Percentiles rank a stretch among this genome's conserved stretches.
phyloP scores from a whole-genome alignment of 35 echinoderm and acorn worm genomes.

The Heliocidaris tuberculata region DNA sequence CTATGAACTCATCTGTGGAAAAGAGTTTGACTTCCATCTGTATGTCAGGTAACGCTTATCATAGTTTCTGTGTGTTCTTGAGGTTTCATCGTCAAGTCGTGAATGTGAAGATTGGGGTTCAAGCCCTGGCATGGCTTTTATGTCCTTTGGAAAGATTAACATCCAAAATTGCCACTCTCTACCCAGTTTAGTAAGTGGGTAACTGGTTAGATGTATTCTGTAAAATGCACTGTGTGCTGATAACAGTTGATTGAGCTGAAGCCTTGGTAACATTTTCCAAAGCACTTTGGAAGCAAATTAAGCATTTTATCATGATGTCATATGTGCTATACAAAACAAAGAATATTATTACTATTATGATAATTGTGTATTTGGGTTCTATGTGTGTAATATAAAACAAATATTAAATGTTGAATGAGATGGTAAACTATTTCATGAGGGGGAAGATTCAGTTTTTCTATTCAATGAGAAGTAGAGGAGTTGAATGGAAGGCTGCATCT shows the following conservation, averaged over 20 bases:
- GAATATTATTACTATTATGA: not conserved
- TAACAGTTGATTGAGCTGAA: no score
- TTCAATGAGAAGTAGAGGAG: no score
- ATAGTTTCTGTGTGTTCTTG: not conserved
- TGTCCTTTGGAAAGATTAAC: not conserved
- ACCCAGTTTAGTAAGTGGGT: not conserved
- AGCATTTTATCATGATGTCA: no score
- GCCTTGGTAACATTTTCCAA: no score
- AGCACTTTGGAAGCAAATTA: no score
- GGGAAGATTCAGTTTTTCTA: no score
- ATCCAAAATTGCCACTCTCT: not conserved
- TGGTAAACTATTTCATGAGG: no score
- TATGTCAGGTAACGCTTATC: conserved; percentile 16
- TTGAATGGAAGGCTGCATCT: no score
- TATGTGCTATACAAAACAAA: no score
- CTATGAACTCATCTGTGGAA: conserved; percentile 44
- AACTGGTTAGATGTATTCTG: not conserved
- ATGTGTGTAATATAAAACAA: no score
- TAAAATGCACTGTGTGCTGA: not conserved
- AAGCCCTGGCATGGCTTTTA: not conserved
- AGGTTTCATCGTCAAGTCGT: not conserved
- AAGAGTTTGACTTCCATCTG: conserved; percentile 16
- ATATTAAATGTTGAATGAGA: no score
- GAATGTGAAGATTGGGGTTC: not conserved
- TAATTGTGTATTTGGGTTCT: no score